These are phyloP conservation scores for Liasis olivaceus DNA, from an alignment of 2,797 vertebrate species.

Conservation along the genomic window DNA sequence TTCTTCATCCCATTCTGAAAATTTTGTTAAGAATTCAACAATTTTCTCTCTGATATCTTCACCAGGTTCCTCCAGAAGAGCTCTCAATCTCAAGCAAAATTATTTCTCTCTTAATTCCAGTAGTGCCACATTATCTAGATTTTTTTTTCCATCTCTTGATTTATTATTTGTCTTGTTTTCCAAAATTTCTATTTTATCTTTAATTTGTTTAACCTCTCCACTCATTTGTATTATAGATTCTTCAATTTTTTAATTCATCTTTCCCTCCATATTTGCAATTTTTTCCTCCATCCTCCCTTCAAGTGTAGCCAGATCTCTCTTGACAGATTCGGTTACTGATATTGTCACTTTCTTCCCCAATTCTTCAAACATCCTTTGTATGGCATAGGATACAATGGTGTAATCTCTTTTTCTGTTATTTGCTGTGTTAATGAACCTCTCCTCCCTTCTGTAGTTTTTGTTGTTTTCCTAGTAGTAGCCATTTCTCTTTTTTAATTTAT, in stretches of 20 bases:
- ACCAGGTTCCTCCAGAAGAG: not conserved
- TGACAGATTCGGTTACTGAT: not conserved
- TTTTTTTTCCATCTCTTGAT: not conserved
- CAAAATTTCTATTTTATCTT: not conserved
- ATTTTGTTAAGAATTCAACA: not conserved
- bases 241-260: not conserved
- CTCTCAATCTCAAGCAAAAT: not conserved
- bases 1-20: not conserved
- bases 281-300: not conserved
- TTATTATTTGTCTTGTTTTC: not conserved
- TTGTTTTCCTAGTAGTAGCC: not conserved
- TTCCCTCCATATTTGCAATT: not conserved
- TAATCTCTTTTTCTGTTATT: not conserved
- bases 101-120: not conserved
- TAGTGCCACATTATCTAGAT: not conserved
- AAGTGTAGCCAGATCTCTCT: not conserved
- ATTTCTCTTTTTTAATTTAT: not conserved
- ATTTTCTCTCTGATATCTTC: not conserved
- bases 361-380: not conserved
- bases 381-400: not conserved
- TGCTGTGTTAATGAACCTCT: not conserved
- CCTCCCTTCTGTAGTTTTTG: not conserved
- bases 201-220: not conserved
- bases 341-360: not conserved
- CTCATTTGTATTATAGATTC: not conserved